Percentiles rank a stretch among this genome's conserved stretches.
phyloP scores from a whole-genome alignment of 30 jellyfish, hydroid and myxozoan genomes.

The Catostylus mosaicus region DNA sequence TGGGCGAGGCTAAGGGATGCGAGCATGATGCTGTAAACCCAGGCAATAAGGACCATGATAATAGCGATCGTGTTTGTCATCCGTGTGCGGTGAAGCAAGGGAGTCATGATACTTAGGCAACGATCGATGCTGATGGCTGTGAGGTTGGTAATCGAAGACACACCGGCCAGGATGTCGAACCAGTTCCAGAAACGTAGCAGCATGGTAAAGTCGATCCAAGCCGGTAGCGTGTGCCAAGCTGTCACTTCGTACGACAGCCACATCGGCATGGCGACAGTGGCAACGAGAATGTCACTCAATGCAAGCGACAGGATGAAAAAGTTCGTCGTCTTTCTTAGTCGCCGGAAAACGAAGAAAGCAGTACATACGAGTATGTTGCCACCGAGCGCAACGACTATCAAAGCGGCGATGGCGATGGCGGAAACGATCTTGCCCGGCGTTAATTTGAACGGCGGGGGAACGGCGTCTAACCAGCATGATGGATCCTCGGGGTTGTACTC shows the following conservation, averaged over 20 bases:
- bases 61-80: conserved; percentile 69
- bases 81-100: conserved; percentile 77
- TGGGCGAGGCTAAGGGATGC: conserved; percentile 52
- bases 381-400: conserved; percentile 54
- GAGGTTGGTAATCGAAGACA: conserved; percentile 79
- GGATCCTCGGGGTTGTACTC: conserved; percentile 46
- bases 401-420: conserved; percentile 57
- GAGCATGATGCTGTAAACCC: conserved; percentile 73
- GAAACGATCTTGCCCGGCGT: conserved; percentile 76
- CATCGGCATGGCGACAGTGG: conserved; percentile 80
- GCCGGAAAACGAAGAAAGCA: conserved; percentile 66
- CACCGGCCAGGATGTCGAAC: conserved; percentile 82
- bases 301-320: conserved; percentile 79
- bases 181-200: conserved; percentile 50
- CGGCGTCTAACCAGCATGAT: conserved; percentile 12
- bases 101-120: conserved; percentile 74
- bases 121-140: conserved; percentile 89
- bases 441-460: conserved; percentile 44
- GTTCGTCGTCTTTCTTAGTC: conserved; percentile 82
- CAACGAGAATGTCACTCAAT: conserved; percentile 80
- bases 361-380: conserved; percentile 79
- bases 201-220: conserved; percentile 60
- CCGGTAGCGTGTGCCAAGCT: conserved; percentile 68
- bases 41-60: conserved; percentile 48
- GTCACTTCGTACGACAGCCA: conserved; percentile 83